phyloP scores from a whole-genome alignment of 2,797 vertebrate species.

The Holocentrus rufus region DNA sequence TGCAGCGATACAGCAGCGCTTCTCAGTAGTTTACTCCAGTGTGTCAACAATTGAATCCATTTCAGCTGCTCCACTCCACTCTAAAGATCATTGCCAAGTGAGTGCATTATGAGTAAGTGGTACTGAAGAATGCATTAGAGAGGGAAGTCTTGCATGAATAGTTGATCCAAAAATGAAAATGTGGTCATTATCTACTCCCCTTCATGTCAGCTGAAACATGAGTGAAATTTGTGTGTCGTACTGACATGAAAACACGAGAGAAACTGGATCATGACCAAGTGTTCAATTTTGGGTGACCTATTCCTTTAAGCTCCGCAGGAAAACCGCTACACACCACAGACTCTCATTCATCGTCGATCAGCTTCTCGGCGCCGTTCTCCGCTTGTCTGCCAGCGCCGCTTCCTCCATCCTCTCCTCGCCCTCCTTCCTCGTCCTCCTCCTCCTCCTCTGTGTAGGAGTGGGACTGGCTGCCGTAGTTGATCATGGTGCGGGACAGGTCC shows the following conservation, averaged over 20 bases:
- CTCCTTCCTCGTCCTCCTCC: slow-evolving; percentile 69
- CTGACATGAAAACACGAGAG: too few relatives aligned
- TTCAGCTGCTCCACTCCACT: slow-evolving; percentile 17
- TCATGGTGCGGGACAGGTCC: slow-evolving; percentile 93
- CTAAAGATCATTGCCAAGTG: slow-evolving; percentile 18
- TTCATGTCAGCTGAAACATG: too few relatives aligned
- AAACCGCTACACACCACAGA: slow-evolving; percentile 18
- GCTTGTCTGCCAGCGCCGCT: slow-evolving; percentile 45
- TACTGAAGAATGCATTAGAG: slow-evolving; percentile 18
- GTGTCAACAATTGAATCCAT: slow-evolving; percentile 1
- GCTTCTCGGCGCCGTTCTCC: slow-evolving; percentile 84
- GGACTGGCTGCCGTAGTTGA: slow-evolving; percentile 90
- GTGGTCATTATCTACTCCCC: too few relatives aligned
- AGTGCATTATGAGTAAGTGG: slow-evolving; percentile 25
- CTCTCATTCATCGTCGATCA: slow-evolving; percentile 83
- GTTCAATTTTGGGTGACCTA: too few relatives aligned
- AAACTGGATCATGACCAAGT: too few relatives aligned
- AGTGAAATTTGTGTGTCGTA: too few relatives aligned
- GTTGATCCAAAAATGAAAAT: too few relatives aligned
- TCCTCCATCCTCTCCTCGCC: slow-evolving; percentile 48
- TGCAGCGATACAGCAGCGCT: slow-evolving; percentile 37
- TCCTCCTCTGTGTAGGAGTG: slow-evolving; percentile 83
- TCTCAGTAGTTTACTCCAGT: slow-evolving; percentile 31
- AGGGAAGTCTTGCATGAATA: background rate
- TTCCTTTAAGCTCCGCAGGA: slow-evolving; percentile 4